Conservation (phyloP, 2,113 vertebrate species). For the Choloepus hoffmanni region DNA sequence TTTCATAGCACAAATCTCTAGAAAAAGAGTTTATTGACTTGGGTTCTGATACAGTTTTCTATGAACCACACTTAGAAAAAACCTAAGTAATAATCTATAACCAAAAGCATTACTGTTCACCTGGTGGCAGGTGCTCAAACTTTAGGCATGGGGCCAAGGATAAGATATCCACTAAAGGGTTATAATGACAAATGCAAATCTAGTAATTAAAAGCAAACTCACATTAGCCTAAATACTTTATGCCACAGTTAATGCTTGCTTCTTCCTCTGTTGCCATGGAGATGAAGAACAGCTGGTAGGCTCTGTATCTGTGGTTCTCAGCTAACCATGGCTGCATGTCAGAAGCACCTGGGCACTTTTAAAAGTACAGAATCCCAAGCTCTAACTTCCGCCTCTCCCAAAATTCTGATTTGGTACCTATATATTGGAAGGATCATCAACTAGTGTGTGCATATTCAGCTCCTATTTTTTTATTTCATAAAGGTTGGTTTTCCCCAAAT, state of each 20-base stretch:
- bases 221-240: conserved; percentile 80
- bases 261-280: conserved; percentile 77
- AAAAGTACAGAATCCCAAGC: conserved; percentile 34
- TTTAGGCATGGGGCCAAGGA: conserved; percentile 63
- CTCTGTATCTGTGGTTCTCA: conserved; percentile 57
- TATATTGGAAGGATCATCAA: background rate
- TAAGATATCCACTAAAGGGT: conserved; percentile 63
- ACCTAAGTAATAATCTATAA: conserved; percentile 56
- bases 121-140: conserved; percentile 52
- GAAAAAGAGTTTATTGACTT: conserved; percentile 61
- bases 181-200: conserved; percentile 80
- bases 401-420: background rate
- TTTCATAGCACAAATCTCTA: conserved; percentile 50
- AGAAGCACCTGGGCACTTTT: conserved; percentile 65
- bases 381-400: background rate
- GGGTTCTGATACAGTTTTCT: conserved; percentile 51
- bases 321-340: conserved; percentile 50
- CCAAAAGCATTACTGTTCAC: conserved; percentile 47
- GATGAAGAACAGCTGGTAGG: conserved; percentile 71
- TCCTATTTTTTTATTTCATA: conserved; percentile 51
- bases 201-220: conserved; percentile 82
- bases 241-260: conserved; percentile 70
- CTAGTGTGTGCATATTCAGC: background rate
- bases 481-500: conserved; percentile 66
- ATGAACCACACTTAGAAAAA: conserved; percentile 55